These are phyloP conservation scores for Megalopta genalis DNA, from an alignment of 1,140 invertebrate genomes.

Conservation along the genomic window DNA sequence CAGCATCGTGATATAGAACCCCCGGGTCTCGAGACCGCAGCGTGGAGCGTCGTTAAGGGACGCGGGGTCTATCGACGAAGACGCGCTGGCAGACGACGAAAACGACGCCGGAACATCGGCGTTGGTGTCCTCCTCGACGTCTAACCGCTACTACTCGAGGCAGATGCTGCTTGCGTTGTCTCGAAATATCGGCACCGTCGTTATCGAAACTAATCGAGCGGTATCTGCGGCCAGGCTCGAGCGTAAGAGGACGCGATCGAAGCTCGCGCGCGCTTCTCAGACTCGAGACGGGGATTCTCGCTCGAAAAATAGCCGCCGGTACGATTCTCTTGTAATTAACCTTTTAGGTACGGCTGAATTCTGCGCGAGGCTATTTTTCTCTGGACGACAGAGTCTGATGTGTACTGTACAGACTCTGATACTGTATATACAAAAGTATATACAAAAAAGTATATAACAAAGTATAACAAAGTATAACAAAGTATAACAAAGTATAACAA, in stretches of 20 bases:
- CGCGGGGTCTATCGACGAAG: conserved; percentile 49
- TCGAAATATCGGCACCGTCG: conserved; percentile 37
- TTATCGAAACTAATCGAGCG: conserved; percentile 46
- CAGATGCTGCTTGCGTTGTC: conserved; percentile 25
- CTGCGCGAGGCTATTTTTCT: no score
- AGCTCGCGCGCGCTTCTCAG: neutral
- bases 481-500: no score
- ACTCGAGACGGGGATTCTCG: neutral
- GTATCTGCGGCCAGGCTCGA: conserved; percentile 10
- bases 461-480: no score
- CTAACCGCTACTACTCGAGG: conserved; percentile 34
- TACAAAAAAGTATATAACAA: no score
- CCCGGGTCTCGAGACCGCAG: conserved; percentile 53
- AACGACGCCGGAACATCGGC: conserved; percentile 10
- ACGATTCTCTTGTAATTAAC: no score
- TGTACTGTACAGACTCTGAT: no score
- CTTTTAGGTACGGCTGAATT: no score
- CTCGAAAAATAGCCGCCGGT: no score
- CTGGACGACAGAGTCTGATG: no score
- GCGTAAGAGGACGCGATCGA: conserved; percentile 5
- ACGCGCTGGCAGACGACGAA: neutral
- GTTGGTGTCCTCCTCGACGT: conserved; percentile 21
- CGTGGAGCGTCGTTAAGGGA: conserved; percentile 63
- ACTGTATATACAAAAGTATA: no score
- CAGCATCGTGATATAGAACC: conserved; percentile 64